Base-by-base conservation (phyloP, 2,888 invertebrate species). In the Drosophila picticornis region DNA sequence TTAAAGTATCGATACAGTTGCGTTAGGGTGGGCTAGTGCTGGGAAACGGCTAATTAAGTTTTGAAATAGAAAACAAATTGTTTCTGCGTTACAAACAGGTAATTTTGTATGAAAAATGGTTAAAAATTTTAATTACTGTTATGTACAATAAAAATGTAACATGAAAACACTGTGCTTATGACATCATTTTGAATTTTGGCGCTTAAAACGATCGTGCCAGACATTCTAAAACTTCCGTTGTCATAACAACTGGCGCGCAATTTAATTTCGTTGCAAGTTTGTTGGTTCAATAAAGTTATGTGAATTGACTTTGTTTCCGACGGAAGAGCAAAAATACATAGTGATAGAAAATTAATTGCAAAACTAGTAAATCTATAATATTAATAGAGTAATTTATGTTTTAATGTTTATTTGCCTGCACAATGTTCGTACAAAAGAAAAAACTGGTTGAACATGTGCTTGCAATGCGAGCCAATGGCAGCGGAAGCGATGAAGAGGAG, bases 401-500 rank as follows among this genome's bases (percentile, higher is more conserved):
- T 71, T 72, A 22, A 27, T 46, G 60, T 72, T 51, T 10, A 55
- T n/a, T 57, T 77, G 68, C 59, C 55, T 52, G 31, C 77, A 75
- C 58, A 58, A 95, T 95, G 95, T 95, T 95, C 90, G 95, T 95
- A 69, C 94, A 94, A 85, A 95, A 94, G 62, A 94, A 83, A 64
- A 90, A 92, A 78, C 86, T 92, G 59, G 91, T 91, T 34, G 89
- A 92, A 62, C 88, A 92, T 87, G 92, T 94, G 52, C 93, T 93
- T 74, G 94, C 94, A 51, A 90, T 82, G 73, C 90, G 84, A 13
- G 89, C 67, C 25, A 83, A 81, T 48, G 90, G 75, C 19, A 94
- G 94, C n/a, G 94, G 94, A 56, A 94, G 94, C 74, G 94, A 94
- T 61, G 95, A 95, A 32, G 95, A 94, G 57, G 95, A 95, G 53